Percentiles rank a stretch among this genome's conserved stretches.
Conservation (phyloP, 2,888 invertebrate genomes). For the Chloromyia formosa region DNA sequence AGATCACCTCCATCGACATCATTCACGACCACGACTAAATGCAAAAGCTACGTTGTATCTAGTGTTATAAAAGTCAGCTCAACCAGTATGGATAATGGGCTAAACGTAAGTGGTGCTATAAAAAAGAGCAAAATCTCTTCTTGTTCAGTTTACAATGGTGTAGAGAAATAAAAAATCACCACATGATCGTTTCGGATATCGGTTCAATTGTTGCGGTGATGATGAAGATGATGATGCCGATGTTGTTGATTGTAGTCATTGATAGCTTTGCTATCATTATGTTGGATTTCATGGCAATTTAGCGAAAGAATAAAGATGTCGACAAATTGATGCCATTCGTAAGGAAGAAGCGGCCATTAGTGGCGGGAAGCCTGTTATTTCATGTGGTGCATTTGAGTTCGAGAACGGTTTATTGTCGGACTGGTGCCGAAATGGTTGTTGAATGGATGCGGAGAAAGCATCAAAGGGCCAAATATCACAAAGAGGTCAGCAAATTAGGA, state of each 20-base stretch:
- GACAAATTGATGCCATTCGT: conserved; percentile 24
- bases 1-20: not conserved
- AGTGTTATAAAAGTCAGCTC: not conserved
- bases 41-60: not conserved
- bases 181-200: conserved; percentile 23
- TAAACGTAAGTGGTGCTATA: not conserved
- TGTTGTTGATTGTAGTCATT: not conserved
- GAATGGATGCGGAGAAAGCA: no score
- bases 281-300: conserved; percentile 24
- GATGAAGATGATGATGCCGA: not conserved
- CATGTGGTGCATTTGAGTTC: no score
- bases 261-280: not conserved
- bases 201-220: not conserved
- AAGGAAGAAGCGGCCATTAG: not conserved
- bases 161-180: conserved; percentile 13
- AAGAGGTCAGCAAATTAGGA: no score
- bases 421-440: no score
- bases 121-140: not conserved
- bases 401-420: no score
- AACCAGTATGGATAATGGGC: conserved; percentile 4
- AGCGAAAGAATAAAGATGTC: conserved; percentile 23
- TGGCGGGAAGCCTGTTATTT: no score
- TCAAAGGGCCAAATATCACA: no score
- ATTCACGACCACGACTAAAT: not conserved
- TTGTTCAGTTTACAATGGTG: conserved; percentile 25